Evolutionary conservation across 2,888 invertebrate genomes (phyloP).

Genomic region (Drosophila algonquin): DNA sequence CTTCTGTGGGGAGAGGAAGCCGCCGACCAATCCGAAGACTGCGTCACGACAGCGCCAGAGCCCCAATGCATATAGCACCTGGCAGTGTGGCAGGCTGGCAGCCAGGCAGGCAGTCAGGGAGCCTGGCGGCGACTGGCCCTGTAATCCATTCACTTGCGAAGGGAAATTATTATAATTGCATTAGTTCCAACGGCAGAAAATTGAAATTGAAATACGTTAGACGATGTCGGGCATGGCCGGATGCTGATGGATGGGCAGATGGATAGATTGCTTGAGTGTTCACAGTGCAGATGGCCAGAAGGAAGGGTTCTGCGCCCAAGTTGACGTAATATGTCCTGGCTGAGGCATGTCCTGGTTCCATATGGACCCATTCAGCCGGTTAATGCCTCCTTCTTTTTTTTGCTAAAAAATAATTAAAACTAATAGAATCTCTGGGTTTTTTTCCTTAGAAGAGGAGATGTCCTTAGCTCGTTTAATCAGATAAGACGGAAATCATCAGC

Average conservation of each 20-base stretch:
- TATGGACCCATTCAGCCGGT: slow-evolving; percentile 8
- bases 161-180: slow-evolving; percentile 80
- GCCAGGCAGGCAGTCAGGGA: slow-evolving; percentile 20
- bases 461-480: not conserved
- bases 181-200: slow-evolving; percentile 77
- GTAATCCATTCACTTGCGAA: slow-evolving; percentile 70
- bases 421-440: slow-evolving; percentile 30
- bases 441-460: not conserved
- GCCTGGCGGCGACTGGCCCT: slow-evolving; percentile 21
- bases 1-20: slow-evolving; percentile 3
- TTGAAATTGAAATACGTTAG: slow-evolving; percentile 76
- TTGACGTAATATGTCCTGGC: slow-evolving; percentile 42
- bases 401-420: slow-evolving; percentile 35
- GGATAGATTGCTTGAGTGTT: slow-evolving; percentile 8
- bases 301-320: slow-evolving; percentile 4
- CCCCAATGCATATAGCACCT: slow-evolving; percentile 33
- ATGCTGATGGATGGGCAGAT: slow-evolving; percentile 58
- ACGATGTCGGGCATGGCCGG: slow-evolving; percentile 44
- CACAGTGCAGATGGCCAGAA: not conserved
- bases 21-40: slow-evolving; percentile 8
- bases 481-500: slow-evolving; percentile 27
- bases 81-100: slow-evolving; percentile 25
- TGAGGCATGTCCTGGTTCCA: slow-evolving; percentile 10
- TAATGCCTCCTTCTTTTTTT: slow-evolving; percentile 8
- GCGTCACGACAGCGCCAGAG: slow-evolving; percentile 39